Conservation (phyloP, 2,113 vertebrate genomes). For the Struthio camelus region DNA sequence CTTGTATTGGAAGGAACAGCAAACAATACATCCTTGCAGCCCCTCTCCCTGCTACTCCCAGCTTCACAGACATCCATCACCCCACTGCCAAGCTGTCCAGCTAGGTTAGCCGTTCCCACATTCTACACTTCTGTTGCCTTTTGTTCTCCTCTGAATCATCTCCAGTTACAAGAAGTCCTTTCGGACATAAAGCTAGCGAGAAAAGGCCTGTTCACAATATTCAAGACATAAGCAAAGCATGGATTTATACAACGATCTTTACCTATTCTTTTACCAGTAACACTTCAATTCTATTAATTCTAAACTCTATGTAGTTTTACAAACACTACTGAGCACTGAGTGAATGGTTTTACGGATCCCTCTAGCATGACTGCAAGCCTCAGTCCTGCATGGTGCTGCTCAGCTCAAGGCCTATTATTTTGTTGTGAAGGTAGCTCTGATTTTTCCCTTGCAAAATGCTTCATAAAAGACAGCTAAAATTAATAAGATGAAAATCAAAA, state of each 20-base stretch:
- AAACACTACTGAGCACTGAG: not conserved
- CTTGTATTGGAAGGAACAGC: not conserved
- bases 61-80: not conserved
- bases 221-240: not conserved
- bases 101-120: not conserved
- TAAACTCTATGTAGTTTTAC: not conserved
- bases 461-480: not conserved
- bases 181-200: not conserved
- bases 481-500: not conserved
- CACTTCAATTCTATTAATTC: too few relatives aligned
- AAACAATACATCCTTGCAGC: accelerated
- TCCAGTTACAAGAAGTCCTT: not conserved
- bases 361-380: not conserved
- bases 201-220: not conserved
- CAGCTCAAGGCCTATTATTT: not conserved
- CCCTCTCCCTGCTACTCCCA: not conserved
- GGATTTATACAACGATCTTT: not conserved
- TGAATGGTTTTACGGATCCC: not conserved
- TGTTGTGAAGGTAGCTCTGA: not conserved
- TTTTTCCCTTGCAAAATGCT: not conserved
- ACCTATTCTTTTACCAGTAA: not conserved
- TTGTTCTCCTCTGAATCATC: not conserved
- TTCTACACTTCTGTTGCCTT: not conserved
- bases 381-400: not conserved
- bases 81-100: not conserved